Evolutionary conservation across 2,888 invertebrate genomes (phyloP), one percentile per base, ranked within the genome.

Genomic region (Nephrocerus scutellatus): DNA sequence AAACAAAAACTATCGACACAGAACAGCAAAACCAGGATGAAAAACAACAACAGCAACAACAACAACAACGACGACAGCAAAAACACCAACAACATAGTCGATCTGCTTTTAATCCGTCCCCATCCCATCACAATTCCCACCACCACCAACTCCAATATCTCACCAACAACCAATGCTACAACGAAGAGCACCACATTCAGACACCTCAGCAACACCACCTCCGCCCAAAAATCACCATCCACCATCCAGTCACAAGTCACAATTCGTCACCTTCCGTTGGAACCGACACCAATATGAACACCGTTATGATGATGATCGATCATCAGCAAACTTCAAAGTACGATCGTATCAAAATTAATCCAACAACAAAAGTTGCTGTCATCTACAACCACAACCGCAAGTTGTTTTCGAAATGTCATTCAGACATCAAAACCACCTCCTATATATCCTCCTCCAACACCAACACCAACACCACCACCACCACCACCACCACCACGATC

Each of bases 401-500:
- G n/a, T n/a, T n/a, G n/a, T n/a, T n/a, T n/a, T n/a, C n/a, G 23
- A 22, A 9, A 22, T 22, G 8, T 22, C 8, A 8, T 10, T 8
- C 8, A 22, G 23, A 22, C 23, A 22, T 8, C 23, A 10, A 22
- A 22, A 22, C 8, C 8, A 22, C 23, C 8, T 22, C 8, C 8
- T 22, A 22, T 38, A 38, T 30, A 33, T 19, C 20, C 13, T 22
- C 15, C 18, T 18, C 35, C n/a, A n/a, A n/a, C n/a, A 35, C 18
- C 30, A 13, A 29, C 36, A 13, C 41, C 41, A 10, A 34, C 34
- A 30, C 41, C 28, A 26, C 26, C 39, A 39, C 47, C 43, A 9
- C 26, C 31, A 22, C 37, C 41, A 28, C 44, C 46, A 44, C 47
- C 51, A 8, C 24, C 39, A 33, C 47, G 43, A 30, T 50, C 51